Evolutionary conservation across 2,888 invertebrate genomes (phyloP), one percentile per base, ranked within the genome.

Genomic region (Saturnia pavonia): DNA sequence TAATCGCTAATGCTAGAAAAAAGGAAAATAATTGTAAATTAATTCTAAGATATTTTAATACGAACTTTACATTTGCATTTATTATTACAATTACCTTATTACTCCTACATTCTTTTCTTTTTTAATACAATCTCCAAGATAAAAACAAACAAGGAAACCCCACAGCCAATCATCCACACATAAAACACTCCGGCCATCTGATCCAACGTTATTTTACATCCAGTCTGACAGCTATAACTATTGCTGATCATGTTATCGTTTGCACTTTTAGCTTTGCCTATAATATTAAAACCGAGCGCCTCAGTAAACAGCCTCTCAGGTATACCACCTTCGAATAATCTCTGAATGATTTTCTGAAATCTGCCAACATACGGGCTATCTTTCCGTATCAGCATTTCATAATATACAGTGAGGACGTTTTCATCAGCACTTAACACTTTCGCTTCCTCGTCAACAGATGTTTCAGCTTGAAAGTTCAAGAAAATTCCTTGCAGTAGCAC

Each of bases 321-420:
- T 40, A 93, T 88, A 12, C 92, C 92, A n/a, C 86, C 83, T 75
- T 92, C 91, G 72, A 85, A 87, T 0, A 93, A 75, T n/a, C 85
- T 80, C 34, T 70, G 51, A 8, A 87, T 70, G 0, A 85, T 75
- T 6, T 78, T 78, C 19, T 82, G 79, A 66, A 91, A 82, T 12
- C 75, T 81, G 0, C 22, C 69, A 0, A 81, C 79, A 0, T 91
- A 72, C 1, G 77, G 70, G 72, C 83, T 83, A 19, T 83, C 74
- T 65, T 87, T 91, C 1, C 84, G 76, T 0, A 91, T 77, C 22
- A 89, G 43, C 85, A 93, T 92, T 74, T 92, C 91, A 54, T 90
- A 88, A 70, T 85, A 92, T 0, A 89, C 78, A 0, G 82, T 82
- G 0, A 92, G 16, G 14, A 91, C 68, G 66, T 86, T 87, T 48